Conservation (phyloP, 2,888 invertebrate species). For the Rosalia funebris region DNA sequence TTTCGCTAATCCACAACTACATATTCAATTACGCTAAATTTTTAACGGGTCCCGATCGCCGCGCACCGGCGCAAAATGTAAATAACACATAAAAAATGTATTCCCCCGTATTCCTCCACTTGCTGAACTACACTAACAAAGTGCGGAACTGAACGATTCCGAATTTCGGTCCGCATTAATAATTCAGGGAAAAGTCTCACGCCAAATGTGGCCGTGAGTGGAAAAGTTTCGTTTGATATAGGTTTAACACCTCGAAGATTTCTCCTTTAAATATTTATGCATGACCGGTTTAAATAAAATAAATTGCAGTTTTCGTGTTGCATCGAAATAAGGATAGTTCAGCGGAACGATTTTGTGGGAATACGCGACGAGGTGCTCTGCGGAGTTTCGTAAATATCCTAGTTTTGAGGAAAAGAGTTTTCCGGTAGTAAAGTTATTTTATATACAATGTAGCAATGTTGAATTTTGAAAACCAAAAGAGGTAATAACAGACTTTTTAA, state of each 20-base stretch:
- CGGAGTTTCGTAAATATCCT: too few relatives aligned
- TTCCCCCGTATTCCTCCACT: not conserved
- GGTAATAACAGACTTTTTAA: too few relatives aligned
- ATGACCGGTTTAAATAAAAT: constrained; percentile 35
- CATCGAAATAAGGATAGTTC: not conserved
- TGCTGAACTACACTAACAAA: not conserved
- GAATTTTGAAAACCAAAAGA: too few relatives aligned
- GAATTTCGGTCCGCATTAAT: constrained; percentile 38
- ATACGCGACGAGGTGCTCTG: not conserved
- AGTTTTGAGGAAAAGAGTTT: too few relatives aligned
- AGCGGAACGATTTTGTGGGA: not conserved
- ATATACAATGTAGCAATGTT: too few relatives aligned
- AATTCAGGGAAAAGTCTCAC: constrained; percentile 40
- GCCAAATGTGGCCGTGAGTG: constrained; percentile 28
- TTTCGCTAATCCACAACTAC: not conserved
- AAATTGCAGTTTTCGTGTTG: constrained; percentile 19
- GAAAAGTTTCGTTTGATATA: constrained; percentile 38
- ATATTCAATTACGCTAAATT: not conserved
- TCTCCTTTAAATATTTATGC: constrained; percentile 41
- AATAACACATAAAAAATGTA: not conserved
- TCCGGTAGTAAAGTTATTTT: too few relatives aligned
- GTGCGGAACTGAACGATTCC: constrained; percentile 28
- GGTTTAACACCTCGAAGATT: constrained; percentile 44
- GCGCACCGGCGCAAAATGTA: not conserved
- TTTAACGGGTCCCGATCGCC: not conserved